Conservation (phyloP, 2,113 vertebrate species). For the Rhadina sibilatrix region DNA sequence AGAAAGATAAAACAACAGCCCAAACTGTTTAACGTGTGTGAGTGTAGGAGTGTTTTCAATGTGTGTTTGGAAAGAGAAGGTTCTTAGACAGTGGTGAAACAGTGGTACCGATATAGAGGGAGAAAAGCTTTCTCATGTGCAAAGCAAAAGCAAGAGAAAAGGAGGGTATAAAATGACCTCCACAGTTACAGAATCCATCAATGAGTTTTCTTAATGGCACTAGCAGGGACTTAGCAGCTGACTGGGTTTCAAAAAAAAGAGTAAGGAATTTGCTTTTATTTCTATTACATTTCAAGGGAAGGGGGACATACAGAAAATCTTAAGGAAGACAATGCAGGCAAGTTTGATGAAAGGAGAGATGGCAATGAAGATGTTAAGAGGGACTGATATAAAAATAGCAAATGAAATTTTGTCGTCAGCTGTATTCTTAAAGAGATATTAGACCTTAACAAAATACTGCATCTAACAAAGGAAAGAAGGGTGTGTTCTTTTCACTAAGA, state of each 20-base stretch:
- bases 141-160: not conserved
- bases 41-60: not conserved
- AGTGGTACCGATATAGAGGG: rapidly evolving
- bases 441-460: not conserved
- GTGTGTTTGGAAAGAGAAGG: not conserved
- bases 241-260: not conserved
- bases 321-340: not conserved
- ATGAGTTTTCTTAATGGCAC: not conserved
- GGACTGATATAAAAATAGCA: not conserved
- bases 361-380: not conserved
- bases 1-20: not conserved
- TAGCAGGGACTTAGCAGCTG: not conserved
- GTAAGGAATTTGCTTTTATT: not conserved
- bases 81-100: not conserved
- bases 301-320: not conserved
- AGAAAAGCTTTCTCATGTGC: not conserved
- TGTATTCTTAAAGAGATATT: not conserved
- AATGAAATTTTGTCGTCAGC: not conserved
- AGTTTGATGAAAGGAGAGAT: not conserved
- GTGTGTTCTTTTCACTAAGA: not conserved
- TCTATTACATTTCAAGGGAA: not conserved
- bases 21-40: not conserved
- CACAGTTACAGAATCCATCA: not conserved
- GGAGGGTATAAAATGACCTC: not conserved
- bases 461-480: not conserved